Evolutionary conservation across 2,888 invertebrate genomes (phyloP).

Genomic region (Synergus umbraculus): DNA sequence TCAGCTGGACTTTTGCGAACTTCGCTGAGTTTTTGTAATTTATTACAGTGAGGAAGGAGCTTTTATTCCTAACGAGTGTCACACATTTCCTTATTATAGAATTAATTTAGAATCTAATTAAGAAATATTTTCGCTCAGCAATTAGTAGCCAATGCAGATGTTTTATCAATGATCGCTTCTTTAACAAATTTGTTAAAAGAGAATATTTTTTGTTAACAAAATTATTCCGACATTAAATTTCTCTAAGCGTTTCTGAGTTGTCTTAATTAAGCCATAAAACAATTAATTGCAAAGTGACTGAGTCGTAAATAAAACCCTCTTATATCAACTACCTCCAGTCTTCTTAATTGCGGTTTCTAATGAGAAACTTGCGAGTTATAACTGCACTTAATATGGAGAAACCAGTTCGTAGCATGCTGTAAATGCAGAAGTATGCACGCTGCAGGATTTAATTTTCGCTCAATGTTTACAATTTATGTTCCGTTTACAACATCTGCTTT

Average conservation of each 20-base stretch:
- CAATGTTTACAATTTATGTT: conserved; percentile 18
- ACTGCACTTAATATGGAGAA: conserved; percentile 17
- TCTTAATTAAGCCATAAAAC: neutral
- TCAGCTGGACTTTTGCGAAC: neutral
- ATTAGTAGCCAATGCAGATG: neutral
- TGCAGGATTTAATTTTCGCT: neutral
- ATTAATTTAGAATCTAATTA: conserved; percentile 4
- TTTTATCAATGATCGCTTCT: neutral
- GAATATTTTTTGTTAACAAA: no score
- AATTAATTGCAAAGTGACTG: neutral
- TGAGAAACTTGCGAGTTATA: conserved; percentile 20
- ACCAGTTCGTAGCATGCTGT: neutral
- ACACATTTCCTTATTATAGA: neutral
- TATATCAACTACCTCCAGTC: neutral
- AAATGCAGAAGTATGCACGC: conserved; percentile 6
- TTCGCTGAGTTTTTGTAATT: neutral
- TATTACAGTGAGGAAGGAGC: neutral
- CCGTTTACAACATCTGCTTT: conserved; percentile 9
- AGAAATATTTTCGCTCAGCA: neutral
- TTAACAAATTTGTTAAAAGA: neutral
- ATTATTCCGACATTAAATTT: neutral
- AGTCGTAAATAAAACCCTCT: neutral
- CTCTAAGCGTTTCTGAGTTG: neutral
- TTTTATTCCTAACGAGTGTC: neutral
- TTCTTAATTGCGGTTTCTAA: conserved; percentile 25